phyloP scores from a whole-genome alignment of 2,797 vertebrate genomes.

The Australoheros facetus region DNA sequence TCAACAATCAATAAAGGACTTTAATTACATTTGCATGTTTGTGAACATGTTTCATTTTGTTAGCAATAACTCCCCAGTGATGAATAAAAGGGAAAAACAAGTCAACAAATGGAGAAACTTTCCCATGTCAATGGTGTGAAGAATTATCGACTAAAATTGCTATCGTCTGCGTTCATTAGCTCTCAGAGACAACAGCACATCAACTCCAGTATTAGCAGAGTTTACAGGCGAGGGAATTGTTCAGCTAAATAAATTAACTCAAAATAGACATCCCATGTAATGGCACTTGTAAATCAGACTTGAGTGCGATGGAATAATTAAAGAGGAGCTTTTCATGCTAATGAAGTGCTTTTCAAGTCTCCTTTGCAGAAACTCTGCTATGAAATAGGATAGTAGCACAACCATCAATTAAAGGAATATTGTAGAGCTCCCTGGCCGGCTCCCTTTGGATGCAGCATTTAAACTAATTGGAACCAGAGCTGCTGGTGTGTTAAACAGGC shows the following conservation, averaged over 20 bases:
- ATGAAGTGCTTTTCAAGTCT: constrained; percentile 71
- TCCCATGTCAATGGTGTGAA: background rate
- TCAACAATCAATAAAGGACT: background rate
- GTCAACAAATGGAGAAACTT: background rate
- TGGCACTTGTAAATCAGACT: constrained; percentile 42
- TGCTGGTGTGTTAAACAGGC: constrained; percentile 56
- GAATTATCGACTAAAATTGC: background rate
- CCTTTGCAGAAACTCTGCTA: constrained; percentile 42
- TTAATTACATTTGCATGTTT: background rate
- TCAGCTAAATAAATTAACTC: constrained; percentile 36
- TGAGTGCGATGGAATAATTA: constrained; percentile 48
- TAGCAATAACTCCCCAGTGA: background rate
- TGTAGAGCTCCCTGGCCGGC: constrained; percentile 43
- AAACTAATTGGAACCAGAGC: constrained; percentile 73
- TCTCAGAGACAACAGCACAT: constrained; percentile 2
- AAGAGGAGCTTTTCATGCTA: constrained; percentile 60
- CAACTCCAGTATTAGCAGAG: background rate
- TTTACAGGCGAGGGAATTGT: constrained; percentile 19
- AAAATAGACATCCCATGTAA: constrained; percentile 50
- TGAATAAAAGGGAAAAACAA: background rate
- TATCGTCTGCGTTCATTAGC: background rate
- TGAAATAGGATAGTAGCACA: constrained; percentile 70
- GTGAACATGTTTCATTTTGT: background rate
- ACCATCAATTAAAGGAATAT: constrained; percentile 69
- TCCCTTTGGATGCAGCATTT: constrained; percentile 65